Conservation (phyloP, 2,888 invertebrate genomes). For the Cosmopolites sordidus region DNA sequence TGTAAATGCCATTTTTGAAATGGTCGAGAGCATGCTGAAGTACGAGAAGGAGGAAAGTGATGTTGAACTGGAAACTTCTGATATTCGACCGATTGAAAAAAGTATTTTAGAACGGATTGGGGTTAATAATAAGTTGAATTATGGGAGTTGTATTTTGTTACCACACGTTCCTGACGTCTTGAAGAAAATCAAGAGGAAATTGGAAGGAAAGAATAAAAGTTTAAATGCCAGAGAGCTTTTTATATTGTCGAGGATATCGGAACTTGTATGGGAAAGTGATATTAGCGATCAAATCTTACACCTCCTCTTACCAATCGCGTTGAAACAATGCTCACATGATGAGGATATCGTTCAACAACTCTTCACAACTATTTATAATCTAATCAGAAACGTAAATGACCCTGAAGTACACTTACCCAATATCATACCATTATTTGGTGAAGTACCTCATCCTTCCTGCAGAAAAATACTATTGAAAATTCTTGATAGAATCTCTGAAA, state of each 20-base stretch:
- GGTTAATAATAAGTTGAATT: constrained; percentile 55
- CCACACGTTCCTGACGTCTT: constrained; percentile 71
- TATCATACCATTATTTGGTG: constrained; percentile 69
- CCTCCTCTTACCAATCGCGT: constrained; percentile 66
- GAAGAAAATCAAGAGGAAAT: constrained; percentile 62
- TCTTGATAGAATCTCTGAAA: constrained; percentile 57
- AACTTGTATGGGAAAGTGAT: constrained; percentile 64
- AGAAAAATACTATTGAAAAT: constrained; percentile 66
- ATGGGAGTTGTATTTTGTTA: constrained; percentile 68
- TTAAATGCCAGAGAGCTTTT: constrained; percentile 67
- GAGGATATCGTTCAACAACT: constrained; percentile 69
- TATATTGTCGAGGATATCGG: constrained; percentile 72
- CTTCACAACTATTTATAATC: constrained; percentile 68
- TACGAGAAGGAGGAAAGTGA: constrained; percentile 55
- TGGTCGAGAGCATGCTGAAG: constrained; percentile 70
- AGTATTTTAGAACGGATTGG: constrained; percentile 38
- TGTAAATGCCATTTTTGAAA: constrained; percentile 63
- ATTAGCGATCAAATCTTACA: constrained; percentile 67
- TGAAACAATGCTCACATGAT: constrained; percentile 59
- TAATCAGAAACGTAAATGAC: constrained; percentile 63
- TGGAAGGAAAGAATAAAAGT: constrained; percentile 57
- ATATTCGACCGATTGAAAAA: constrained; percentile 45
- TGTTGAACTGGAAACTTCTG: constrained; percentile 41
- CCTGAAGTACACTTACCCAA: constrained; percentile 65
- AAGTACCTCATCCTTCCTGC: constrained; percentile 60